phyloP scores from a whole-genome alignment of 1,140 invertebrate species.

The Lamellibrachia luymesi region DNA sequence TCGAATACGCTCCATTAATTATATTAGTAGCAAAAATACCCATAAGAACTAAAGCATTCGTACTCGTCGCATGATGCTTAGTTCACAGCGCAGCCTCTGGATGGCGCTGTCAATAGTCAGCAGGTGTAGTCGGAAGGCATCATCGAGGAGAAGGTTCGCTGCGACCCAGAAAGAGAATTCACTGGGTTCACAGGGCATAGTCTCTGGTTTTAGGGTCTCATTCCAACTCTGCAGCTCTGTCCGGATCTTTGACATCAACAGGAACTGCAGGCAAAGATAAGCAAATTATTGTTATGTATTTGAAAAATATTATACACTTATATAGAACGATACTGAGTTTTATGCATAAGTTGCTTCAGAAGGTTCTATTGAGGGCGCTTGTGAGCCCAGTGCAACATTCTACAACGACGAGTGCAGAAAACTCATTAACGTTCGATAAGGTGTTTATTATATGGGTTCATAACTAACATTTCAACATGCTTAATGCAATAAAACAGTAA shows the following conservation, averaged over 20 bases:
- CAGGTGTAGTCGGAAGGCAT: slow-evolving; percentile 64
- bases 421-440: too few relatives aligned
- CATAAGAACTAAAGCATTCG: slow-evolving; percentile 26
- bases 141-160: slow-evolving; percentile 69
- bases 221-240: slow-evolving; percentile 55
- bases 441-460: too few relatives aligned
- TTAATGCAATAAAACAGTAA: too few relatives aligned
- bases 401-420: too few relatives aligned
- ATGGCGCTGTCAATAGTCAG: slow-evolving; percentile 68
- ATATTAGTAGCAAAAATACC: not conserved
- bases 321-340: too few relatives aligned
- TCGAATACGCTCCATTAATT: not conserved
- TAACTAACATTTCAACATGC: too few relatives aligned
- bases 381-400: too few relatives aligned
- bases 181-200: slow-evolving; percentile 66
- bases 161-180: slow-evolving; percentile 78
- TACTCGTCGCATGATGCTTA: slow-evolving; percentile 65
- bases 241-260: slow-evolving; percentile 33
- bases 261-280: not conserved
- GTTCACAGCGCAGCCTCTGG: slow-evolving; percentile 68
- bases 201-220: slow-evolving; percentile 39
- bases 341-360: too few relatives aligned
- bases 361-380: too few relatives aligned
- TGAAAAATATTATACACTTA: too few relatives aligned
- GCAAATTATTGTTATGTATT: too few relatives aligned